A percentile compares a stretch with the other conserved stretches of the same genome.
Conservation (phyloP, 2,888 invertebrate species). For the Elegia similella region DNA sequence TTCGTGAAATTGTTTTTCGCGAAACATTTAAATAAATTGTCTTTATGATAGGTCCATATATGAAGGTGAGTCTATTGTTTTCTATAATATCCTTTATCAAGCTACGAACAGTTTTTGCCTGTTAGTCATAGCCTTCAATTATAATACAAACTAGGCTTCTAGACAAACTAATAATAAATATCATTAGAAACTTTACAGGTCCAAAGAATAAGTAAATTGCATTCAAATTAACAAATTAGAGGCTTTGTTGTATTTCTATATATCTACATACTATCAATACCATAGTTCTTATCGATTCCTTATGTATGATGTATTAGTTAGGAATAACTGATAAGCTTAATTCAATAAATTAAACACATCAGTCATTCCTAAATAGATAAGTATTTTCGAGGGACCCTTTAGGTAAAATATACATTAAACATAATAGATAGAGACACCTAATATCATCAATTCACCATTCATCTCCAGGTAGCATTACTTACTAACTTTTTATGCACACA, state of each 20-base stretch:
- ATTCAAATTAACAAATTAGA: background rate
- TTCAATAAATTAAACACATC: too few relatives aligned
- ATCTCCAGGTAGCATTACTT: background rate
- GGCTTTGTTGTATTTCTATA: too few relatives aligned
- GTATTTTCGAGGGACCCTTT: too few relatives aligned
- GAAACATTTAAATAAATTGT: slow-evolving; percentile 63
- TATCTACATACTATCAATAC: too few relatives aligned
- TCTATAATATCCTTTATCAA: slow-evolving; percentile 20
- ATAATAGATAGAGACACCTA: background rate
- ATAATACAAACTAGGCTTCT: too few relatives aligned
- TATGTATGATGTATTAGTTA: too few relatives aligned
- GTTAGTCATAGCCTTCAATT: too few relatives aligned
- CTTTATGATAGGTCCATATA: slow-evolving; percentile 81
- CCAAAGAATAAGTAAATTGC: background rate
- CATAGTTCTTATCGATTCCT: too few relatives aligned
- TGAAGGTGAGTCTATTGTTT: slow-evolving; percentile 70
- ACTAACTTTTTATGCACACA: background rate
- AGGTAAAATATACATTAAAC: background rate
- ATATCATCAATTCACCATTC: background rate
- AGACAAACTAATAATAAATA: too few relatives aligned
- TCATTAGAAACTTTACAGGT: too few relatives aligned
- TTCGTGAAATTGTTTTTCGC: slow-evolving; percentile 78
- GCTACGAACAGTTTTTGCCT: background rate
- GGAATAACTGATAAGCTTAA: too few relatives aligned
- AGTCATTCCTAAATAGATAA: too few relatives aligned